Percentiles rank a stretch among this genome's conserved stretches.
Conservation (phyloP, 2,113 vertebrate species). For the Dicaeum eximium region DNA sequence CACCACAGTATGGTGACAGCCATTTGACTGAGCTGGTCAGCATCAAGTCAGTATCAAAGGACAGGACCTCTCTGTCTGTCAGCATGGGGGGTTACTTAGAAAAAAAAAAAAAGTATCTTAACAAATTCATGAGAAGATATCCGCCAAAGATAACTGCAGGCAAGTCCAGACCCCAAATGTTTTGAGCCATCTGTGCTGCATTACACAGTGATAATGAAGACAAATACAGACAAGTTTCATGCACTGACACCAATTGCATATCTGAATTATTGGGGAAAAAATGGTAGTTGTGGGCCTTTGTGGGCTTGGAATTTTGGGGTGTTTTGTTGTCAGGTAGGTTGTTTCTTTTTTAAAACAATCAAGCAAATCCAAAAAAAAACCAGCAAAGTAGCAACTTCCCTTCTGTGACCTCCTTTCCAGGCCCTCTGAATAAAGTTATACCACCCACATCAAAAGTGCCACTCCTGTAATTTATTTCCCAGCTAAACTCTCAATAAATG, state of each 20-base stretch:
- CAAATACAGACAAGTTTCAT: background rate
- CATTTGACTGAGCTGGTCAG: background rate
- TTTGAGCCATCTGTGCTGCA: background rate
- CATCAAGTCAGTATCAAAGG: background rate
- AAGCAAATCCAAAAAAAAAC: accelerated
- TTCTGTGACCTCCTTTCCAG: background rate
- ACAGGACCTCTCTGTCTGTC: background rate
- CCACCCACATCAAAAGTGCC: background rate
- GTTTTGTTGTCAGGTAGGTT: background rate
- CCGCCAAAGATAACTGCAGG: background rate
- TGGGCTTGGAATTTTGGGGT: accelerated
- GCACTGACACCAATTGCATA: background rate
- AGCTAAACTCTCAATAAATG: background rate
- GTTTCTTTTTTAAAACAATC: background rate
- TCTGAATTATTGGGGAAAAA: background rate
- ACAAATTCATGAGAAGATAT: background rate
- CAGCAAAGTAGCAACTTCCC: background rate
- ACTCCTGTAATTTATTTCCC: background rate
- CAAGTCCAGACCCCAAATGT: background rate
- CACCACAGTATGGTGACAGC: background rate
- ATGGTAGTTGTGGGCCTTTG: accelerated
- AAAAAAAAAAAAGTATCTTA: background rate
- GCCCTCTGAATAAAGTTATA: background rate
- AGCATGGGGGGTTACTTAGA: background rate
- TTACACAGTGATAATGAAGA: background rate